Conservation (phyloP, 2,113 vertebrate genomes). For the Naja naja region DNA sequence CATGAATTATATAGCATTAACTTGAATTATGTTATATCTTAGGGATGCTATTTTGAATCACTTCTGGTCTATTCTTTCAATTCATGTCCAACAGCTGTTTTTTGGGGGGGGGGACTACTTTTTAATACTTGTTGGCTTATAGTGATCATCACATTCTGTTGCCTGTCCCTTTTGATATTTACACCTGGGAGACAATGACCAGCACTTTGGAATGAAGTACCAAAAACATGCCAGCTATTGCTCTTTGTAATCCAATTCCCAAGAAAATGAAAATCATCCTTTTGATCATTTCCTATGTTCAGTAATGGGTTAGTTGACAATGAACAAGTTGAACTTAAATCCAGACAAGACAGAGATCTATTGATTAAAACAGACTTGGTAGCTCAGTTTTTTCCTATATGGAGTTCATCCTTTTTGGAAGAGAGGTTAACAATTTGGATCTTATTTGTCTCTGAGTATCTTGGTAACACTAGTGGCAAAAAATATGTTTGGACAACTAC, state of each 20-base stretch:
- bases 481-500: background rate
- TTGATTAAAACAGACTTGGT: background rate
- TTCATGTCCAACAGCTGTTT: background rate
- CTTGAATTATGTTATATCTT: background rate
- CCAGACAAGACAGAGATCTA: background rate
- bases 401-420: background rate
- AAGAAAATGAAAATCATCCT: background rate
- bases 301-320: background rate
- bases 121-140: background rate
- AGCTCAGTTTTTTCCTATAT: background rate
- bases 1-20: background rate
- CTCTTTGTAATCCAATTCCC: background rate
- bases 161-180: background rate
- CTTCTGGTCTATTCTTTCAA: background rate
- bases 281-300: background rate
- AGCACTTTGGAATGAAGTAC: background rate
- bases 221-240: background rate
- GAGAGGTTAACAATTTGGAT: background rate
- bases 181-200: background rate
- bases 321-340: background rate
- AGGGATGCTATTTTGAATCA: background rate
- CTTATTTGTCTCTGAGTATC: background rate
- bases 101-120: background rate
- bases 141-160: background rate
- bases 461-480: background rate